Percentiles rank a stretch among this genome's conserved stretches.
These are phyloP conservation scores for Dipodomys ordii DNA, from an alignment of 2,113 vertebrate species.

Conservation along the genomic window DNA sequence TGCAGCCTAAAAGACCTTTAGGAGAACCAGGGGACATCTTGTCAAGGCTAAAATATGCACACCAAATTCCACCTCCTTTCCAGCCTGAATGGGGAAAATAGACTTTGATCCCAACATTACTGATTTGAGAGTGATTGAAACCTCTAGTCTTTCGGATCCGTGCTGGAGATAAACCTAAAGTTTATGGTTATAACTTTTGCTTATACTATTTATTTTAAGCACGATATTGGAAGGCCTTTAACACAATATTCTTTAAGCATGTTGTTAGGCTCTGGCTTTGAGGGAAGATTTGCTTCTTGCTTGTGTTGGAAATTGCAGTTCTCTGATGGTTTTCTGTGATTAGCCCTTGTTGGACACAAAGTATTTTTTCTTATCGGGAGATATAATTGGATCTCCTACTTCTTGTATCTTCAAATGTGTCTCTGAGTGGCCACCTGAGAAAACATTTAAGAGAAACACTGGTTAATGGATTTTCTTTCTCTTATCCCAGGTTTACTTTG, in stretches of 20 bases:
- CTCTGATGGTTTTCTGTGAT: constrained; percentile 64
- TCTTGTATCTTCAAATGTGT: constrained; percentile 63
- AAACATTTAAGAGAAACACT: constrained; percentile 63
- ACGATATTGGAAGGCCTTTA: constrained; percentile 27
- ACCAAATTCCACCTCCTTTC: constrained; percentile 1
- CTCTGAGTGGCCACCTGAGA: constrained; percentile 69
- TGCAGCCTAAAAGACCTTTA: background rate
- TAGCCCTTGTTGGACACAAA: constrained; percentile 53
- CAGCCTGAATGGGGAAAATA: background rate
- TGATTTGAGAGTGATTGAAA: background rate
- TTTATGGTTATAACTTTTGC: constrained; percentile 35
- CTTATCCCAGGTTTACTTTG: constrained; percentile 67
- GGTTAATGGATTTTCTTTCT: constrained; percentile 71
- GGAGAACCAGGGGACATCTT: background rate
- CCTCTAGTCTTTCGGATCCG: background rate
- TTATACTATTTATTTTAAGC: constrained; percentile 8
- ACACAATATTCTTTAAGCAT: constrained; percentile 47
- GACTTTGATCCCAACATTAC: background rate
- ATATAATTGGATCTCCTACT: constrained; percentile 51
- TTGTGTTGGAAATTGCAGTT: constrained; percentile 24
- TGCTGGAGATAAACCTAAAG: background rate
- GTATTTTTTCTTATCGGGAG: constrained; percentile 65
- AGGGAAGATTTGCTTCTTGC: constrained; percentile 55
- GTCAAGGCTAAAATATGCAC: constrained; percentile 8
- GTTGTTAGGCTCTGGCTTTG: constrained; percentile 32